Evolutionary conservation across 2,888 invertebrate species (phyloP), one percentile per base, ranked within the genome.

Genomic region (Apotomis capreana): DNA sequence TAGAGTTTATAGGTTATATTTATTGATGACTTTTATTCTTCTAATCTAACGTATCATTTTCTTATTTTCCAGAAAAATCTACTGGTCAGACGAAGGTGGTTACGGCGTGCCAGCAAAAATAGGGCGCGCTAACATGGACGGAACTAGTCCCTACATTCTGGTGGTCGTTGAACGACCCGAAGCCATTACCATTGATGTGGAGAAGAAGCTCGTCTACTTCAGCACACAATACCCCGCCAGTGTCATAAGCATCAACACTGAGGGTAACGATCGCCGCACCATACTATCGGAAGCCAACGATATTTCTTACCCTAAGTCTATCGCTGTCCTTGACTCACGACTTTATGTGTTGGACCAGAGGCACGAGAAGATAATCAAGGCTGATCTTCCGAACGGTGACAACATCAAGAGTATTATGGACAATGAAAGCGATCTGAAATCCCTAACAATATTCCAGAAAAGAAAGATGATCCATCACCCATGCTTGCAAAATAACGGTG

Each of bases 71-170:
- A 96, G 96, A 46, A 96, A 97, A 90, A 89, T 99, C 44, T 99
- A 98, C 91, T 99, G 99, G 99, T 95, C 98, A 9, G 99, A 99
- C 84, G 97, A 97, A 78, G 99, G 99, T 9, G 98, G 98, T 8
- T 96, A 94, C 74, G 98, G 97, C 2, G 97, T 98, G 0, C 97
- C 97, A 0, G 94, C 96, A 0, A 99, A 99, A 89, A 96, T 99
- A 46, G 97, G 95, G 0, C 96, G 96, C 79, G 98, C 97, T 0
- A 97, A 98, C 83, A 98, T 99, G 98, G 98, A 99, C 84, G 99
- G 99, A 0, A 94, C 95, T 12, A 95, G 96, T 79, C 94, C 98
- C 0, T 87, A 95, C 0, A 94, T 98, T 4, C 87, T 99, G 0
- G 94, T 96, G 0, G 92, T 95, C 55, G 93, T 97, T 8, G 95